Evolutionary conservation across 1,140 invertebrate genomes (phyloP), one percentile per base, ranked within the genome.

Genomic region (Hypothenemus hampei): DNA sequence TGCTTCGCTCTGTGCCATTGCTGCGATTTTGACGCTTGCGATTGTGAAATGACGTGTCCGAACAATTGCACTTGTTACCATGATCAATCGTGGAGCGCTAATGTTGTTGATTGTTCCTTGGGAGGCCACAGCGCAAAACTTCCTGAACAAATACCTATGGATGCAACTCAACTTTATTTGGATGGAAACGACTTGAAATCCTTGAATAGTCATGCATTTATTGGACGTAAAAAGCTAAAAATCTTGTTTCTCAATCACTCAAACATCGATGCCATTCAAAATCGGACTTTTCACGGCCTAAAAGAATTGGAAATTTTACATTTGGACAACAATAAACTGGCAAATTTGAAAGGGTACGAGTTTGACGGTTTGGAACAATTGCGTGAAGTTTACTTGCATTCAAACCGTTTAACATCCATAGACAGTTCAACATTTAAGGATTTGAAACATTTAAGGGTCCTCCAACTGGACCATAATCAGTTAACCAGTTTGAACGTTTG

Each of bases 11-110:
- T 91, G 35, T 95, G 92, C 69, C 88, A 93, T 60, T 95, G 92
- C 72, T 95, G 92, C 70, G 91, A 95, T 67, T 95, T 91, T 65
- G 90, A 93, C 70, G 91, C 91, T 18, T 95, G 92, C 71, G 86
- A 95, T 69, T 95, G 91, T 75, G 89, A 94, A 77, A 93, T 95
- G 91, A 93, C 87, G 16, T 95, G 92, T 66, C 92, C 92, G 16
- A 81, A 81, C 39, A 89, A 92, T 65, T 95, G 92, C 70, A 87
- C 87, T 22, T 95, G 92, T 72, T 94, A 91, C 73, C 89, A 94
- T 66, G 91, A 94, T 71, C 87, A 91, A 67, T 88, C 87, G 11
- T 94, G 91, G 89, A 86, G 86, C 22, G 88, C 89, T 7, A 95
- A 95, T 71, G 86, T 94, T 22, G 91, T 95, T 3, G 91, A 93